phyloP scores from a whole-genome alignment of 2,113 vertebrate species.

The Indri indri region DNA sequence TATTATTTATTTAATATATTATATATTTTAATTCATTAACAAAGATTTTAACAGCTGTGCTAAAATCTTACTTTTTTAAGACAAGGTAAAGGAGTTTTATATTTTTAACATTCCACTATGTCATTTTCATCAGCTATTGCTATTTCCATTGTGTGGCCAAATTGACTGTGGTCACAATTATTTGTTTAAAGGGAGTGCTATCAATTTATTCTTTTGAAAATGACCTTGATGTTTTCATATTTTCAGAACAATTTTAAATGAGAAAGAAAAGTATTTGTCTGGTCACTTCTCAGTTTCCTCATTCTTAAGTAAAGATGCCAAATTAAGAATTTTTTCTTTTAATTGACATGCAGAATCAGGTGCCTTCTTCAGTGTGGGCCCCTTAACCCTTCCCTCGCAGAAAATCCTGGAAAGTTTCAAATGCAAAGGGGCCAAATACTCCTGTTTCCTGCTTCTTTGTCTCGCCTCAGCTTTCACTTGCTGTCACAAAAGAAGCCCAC shows the following conservation, averaged over 20 bases:
- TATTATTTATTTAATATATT: background rate
- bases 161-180: background rate
- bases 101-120: background rate
- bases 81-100: background rate
- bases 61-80: background rate
- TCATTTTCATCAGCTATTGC: background rate
- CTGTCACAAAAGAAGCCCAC: constrained; percentile 75
- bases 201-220: background rate
- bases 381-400: background rate
- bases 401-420: constrained; percentile 6
- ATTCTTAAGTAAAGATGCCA: background rate
- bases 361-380: background rate
- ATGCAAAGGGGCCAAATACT: no score
- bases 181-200: background rate
- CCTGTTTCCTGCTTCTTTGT: background rate
- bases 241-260: constrained; percentile 17
- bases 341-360: background rate
- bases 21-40: background rate
- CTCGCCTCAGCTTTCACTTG: background rate
- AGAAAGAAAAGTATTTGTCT: background rate
- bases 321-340: background rate
- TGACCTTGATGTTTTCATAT: background rate
- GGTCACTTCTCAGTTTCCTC: background rate
- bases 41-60: background rate
- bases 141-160: background rate